Base-by-base conservation (phyloP, 2,888 invertebrate genomes). In the Protodeltote pygarga region DNA sequence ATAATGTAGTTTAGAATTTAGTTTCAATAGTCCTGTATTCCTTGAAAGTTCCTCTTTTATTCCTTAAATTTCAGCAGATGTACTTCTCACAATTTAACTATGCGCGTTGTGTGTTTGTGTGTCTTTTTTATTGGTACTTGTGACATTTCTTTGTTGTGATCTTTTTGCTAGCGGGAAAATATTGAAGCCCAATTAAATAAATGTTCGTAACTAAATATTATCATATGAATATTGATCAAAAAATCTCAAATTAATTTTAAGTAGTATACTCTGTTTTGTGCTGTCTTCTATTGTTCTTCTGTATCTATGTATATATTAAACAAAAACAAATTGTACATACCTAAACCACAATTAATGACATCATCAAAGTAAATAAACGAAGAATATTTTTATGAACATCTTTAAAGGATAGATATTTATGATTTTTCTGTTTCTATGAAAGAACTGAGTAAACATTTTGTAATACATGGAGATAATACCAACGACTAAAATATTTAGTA, bases 181-280 rank as follows among this genome's bases (percentile, higher is more conserved):
- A n/a, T n/a, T n/a, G n/a, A n/a, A n/a, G n/a, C n/a, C n/a, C n/a
- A n/a, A n/a, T n/a, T n/a, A n/a, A n/a, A n/a, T n/a, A n/a, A n/a
- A n/a, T n/a, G n/a, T n/a, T n/a, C n/a, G n/a, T n/a, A n/a, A n/a
- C n/a, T n/a, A n/a, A n/a, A n/a, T n/a, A n/a, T n/a, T n/a, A n/a
- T n/a, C n/a, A n/a, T 29, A 19, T 14, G 9, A 24, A 40, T 46
- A 51, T 51, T 54, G 32, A 51, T 25, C 50, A 44, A 32, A 20
- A 21, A 10, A 5, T 16, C 2, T n/a, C 15, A 4, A 41, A 19
- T 47, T 45, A 53, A 42, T 45, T 50, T 65, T 62, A 62, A 44
- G 53, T 40, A 29, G 46, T 32, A 48, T 21, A 13, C 8, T 5
- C 16, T 42, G 42, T 2, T 41, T 17, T 32, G 5, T 11, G 34